phyloP scores from a whole-genome alignment of 2,888 invertebrate genomes.

The Lomographa bimaculata region DNA sequence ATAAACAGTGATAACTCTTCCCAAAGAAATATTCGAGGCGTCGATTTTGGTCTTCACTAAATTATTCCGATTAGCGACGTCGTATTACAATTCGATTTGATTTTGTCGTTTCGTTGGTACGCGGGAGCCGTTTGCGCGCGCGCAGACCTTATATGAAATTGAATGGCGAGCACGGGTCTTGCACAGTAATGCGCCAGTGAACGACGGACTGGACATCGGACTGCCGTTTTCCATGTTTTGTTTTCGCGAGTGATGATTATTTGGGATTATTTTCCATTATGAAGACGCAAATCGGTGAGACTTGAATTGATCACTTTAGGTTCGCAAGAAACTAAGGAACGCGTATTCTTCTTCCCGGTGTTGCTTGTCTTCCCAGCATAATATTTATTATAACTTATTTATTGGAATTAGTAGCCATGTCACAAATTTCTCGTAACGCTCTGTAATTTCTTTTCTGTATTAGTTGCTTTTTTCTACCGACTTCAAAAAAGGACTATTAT shows the following conservation, averaged over 20 bases:
- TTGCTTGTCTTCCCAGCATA: too few species aligned
- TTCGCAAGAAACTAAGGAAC: too few species aligned
- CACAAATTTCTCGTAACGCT: too few species aligned
- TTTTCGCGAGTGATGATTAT: constrained; percentile 11
- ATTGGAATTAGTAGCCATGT: too few species aligned
- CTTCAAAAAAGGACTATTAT: too few species aligned
- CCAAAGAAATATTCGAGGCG: constrained; percentile 8
- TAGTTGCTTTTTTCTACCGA: too few species aligned
- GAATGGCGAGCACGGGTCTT: constrained; percentile 75
- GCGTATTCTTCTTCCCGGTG: too few species aligned
- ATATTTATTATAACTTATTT: too few species aligned
- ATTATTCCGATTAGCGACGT: constrained; percentile 27
- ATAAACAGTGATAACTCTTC: constrained; percentile 1
- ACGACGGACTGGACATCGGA: constrained; percentile 42
- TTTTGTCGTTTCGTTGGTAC: constrained; percentile 55
- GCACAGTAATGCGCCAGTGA: constrained; percentile 74
- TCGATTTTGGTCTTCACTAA: constrained; percentile 18
- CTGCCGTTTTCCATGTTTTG: constrained; percentile 30
- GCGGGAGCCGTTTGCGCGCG: constrained; percentile 58
- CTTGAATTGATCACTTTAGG: too few species aligned
- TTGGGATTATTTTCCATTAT: constrained; percentile 4
- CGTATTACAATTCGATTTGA: constrained; percentile 51
- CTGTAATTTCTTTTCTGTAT: too few species aligned
- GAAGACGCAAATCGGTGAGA: constrained; percentile 17
- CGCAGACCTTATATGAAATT: constrained; percentile 77